phyloP scores from a whole-genome alignment of 1,140 invertebrate species.

The Sarcophaga bullata region DNA sequence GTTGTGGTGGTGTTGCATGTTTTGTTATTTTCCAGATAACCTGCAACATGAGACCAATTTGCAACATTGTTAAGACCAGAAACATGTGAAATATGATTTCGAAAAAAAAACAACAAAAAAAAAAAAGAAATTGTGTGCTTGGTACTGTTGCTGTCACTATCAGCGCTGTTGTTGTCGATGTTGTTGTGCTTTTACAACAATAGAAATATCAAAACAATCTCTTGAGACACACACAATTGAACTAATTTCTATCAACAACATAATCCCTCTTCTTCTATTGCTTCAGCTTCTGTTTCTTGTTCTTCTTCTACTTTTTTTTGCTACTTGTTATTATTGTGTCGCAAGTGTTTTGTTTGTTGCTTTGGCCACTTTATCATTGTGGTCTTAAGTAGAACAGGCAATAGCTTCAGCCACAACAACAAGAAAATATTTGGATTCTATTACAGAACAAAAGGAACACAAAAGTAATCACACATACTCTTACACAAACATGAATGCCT shows the following conservation, averaged over 20 bases:
- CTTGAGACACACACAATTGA: constrained; percentile 30
- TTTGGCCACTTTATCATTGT: constrained; percentile 31
- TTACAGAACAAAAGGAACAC: not conserved
- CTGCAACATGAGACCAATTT: constrained; percentile 37
- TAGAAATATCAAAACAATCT: constrained; percentile 34
- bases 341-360: not conserved
- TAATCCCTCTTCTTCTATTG: not conserved
- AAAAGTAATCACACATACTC: not conserved
- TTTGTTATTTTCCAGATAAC: constrained; percentile 31
- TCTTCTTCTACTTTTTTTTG: not conserved
- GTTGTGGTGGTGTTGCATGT: not conserved
- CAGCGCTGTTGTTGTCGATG: not conserved
- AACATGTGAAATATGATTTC: constrained; percentile 30
- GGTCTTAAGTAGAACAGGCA: not conserved
- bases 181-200: not conserved
- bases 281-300: not conserved
- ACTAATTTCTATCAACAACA: constrained; percentile 25
- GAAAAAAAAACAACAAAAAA: no score
- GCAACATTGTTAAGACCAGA: constrained; percentile 29
- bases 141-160: not conserved
- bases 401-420: not conserved
- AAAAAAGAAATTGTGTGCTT: not conserved
- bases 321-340: constrained; percentile 8
- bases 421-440: not conserved
- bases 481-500: no score